Evolutionary conservation across 2,113 vertebrate genomes (phyloP).

Genomic region (Odontesthes bonariensis): DNA sequence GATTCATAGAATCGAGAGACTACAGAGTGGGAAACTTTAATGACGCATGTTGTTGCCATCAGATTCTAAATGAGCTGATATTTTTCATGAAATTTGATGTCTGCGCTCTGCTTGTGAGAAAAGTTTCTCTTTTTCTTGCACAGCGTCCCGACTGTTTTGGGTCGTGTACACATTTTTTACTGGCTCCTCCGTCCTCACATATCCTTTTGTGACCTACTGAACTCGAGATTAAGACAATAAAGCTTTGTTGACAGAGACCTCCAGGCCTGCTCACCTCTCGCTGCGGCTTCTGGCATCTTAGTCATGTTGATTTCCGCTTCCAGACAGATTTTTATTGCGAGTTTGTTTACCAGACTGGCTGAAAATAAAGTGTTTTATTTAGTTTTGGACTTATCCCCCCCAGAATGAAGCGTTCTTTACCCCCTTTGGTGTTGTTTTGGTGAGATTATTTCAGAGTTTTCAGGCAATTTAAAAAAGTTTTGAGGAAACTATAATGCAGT

Average conservation of each 20-base stretch:
- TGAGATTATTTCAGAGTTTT: slow-evolving; percentile 1
- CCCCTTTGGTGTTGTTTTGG: slow-evolving; percentile 10
- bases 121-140: too few species aligned
- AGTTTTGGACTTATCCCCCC: slow-evolving; percentile 7
- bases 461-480: background rate
- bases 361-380: slow-evolving; percentile 53
- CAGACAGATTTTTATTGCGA: slow-evolving; percentile 73
- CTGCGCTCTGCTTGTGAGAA: too few species aligned
- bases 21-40: too few species aligned
- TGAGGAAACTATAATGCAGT: background rate
- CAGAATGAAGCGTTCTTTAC: slow-evolving; percentile 29
- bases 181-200: slow-evolving; percentile 13
- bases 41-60: too few species aligned
- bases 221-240: slow-evolving; percentile 58
- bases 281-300: slow-evolving; percentile 9
- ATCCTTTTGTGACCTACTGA: slow-evolving; percentile 15
- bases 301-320: slow-evolving; percentile 45
- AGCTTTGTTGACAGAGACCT: slow-evolving; percentile 23
- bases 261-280: slow-evolving; percentile 26
- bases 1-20: too few species aligned
- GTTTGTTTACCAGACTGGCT: slow-evolving; percentile 20
- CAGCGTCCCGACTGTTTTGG: too few species aligned
- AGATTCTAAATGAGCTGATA: too few species aligned
- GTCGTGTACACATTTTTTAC: too few species aligned
- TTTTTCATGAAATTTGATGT: too few species aligned